phyloP scores from a whole-genome alignment of 1,140 invertebrate species.

The Propsilocerus akamusi region DNA sequence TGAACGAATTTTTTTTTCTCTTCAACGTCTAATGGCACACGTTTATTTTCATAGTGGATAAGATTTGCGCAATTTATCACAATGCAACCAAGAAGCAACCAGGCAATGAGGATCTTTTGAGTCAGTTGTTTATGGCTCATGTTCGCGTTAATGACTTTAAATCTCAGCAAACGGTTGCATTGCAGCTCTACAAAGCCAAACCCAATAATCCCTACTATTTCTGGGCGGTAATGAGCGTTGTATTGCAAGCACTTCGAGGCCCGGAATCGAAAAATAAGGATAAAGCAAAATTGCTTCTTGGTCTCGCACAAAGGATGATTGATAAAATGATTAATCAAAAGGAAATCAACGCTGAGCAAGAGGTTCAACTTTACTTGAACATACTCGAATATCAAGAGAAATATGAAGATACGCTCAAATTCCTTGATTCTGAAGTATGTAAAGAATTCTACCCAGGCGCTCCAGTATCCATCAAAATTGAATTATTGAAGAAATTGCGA shows the following conservation, averaged over 20 bases:
- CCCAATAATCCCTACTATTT: conserved; percentile 95
- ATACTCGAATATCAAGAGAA: conserved; percentile 74
- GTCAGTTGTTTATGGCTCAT: conserved; percentile 90
- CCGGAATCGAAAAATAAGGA: conserved; percentile 26
- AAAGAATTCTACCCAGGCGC: conserved; percentile 37
- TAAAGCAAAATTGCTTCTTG: conserved; percentile 46
- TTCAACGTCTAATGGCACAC: conserved; percentile 8
- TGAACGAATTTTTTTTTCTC: not conserved
- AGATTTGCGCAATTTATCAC: conserved; percentile 79
- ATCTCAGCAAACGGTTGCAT: conserved; percentile 75
- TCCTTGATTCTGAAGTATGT: conserved; percentile 58
- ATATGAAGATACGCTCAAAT: conserved; percentile 57
- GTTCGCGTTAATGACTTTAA: conserved; percentile 79
- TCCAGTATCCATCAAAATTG: conserved; percentile 44
- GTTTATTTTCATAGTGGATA: conserved; percentile 46
- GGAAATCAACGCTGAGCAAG: conserved; percentile 84
- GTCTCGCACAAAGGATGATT: conserved; percentile 71
- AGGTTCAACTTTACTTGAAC: conserved; percentile 79
- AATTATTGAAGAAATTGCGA: conserved; percentile 50
- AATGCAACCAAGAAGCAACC: conserved; percentile 70
- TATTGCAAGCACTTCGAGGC: conserved; percentile 51
- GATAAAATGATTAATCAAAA: conserved; percentile 75
- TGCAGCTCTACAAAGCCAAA: conserved; percentile 74
- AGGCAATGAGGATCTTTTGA: conserved; percentile 77
- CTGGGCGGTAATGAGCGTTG: conserved; percentile 92